Evolutionary conservation across 2,888 invertebrate genomes (phyloP), one percentile per base, ranked within the genome.

Genomic region (Lasioglossum zephyrum): DNA sequence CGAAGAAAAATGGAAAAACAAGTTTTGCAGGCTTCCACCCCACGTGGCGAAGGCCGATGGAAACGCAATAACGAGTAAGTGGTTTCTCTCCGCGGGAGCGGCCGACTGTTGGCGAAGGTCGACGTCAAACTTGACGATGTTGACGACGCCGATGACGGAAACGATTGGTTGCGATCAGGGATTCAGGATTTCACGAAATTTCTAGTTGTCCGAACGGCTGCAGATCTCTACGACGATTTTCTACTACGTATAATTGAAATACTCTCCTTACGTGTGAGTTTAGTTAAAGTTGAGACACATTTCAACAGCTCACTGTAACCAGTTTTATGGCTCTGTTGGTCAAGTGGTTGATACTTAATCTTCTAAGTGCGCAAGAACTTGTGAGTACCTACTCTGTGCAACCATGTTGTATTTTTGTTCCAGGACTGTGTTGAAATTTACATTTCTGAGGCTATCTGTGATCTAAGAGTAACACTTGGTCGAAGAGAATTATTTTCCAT

Each of bases 21-120:
- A 85, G 87, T 87, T 87, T 89, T 74, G 73, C 63, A 81, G 63
- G 26, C 82, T 86, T 89, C 84, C 87, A 90, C 87, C 89, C 87
- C 73, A 77, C 75, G 77, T 73, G 82, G 73, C 90, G 85, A 88
- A 90, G 84, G 83, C 83, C 86, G 69, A 66, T 72, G 70, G 82
- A 87, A 63, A 86, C 82, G 82, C 83, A 82, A 87, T 85, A 83
- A 79, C 75, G 82, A 41, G 79, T 77, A 82, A 85, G 85, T 78
- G 85, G 31, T 82, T 84, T 88, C 83, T 88, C 83, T 86, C 87
- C 83, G 72, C 83, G 53, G 73, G 69, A 82, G 78, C 69, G 83
- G 36, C 77, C 78, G 47, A 70, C 78, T 84, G 74, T 79, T 81
- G 75, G 81, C 81, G 88, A 89, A 89, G 86, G 89, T 89, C 86